Evolutionary conservation across 2,888 invertebrate species (phyloP), one percentile per base, ranked within the genome.

Genomic region (Caenorhabditis sinica): DNA sequence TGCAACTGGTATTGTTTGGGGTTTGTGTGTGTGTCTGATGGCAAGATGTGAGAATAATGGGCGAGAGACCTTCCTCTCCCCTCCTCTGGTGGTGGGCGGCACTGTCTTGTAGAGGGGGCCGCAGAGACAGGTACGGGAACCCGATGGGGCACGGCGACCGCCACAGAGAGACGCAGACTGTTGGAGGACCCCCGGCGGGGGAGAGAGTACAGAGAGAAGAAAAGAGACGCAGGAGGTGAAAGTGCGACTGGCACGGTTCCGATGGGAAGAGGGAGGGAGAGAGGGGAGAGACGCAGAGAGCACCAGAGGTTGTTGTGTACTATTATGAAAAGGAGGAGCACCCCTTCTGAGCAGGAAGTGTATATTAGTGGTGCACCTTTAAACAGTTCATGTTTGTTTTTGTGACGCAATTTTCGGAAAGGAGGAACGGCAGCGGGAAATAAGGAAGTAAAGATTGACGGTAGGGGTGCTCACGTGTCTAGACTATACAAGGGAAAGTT

Each of bases 111-210:
- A 25, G 56, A 60, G 65, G 61, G 69, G 73, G 73, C 66, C 81
- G 81, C 72, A 58, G 68, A 73, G 81, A 74, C 83, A 83, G 83
- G 83, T 83, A 83, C 83, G 83, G 83, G 83, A 83, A 83, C 73
- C 77, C 83, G 20, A 28, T n/a, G n/a, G 53, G 28, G 33, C 28
- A 45, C 20, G 28, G 53, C 68, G 69, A 15, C 33, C 33, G 30
- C 13, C 45, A 28, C 30, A 45, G 20, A 5, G 49, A 51, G 40
- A 2, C 77, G 77, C 77, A 69, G 69, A 15, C 66, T 2, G 60
- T 20, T 15, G 25, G 30, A 77, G 36, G 51, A 36, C 11, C 9
- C 20, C 28, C 28, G 17, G 8, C 20, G 13, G n/a, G 6, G n/a
- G 45, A 23, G 68, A 56, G 75, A 23, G 66, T 15, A 23, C 20